Evolutionary conservation across 1,140 invertebrate genomes (phyloP).

Genomic region (Hestina assimilis): DNA sequence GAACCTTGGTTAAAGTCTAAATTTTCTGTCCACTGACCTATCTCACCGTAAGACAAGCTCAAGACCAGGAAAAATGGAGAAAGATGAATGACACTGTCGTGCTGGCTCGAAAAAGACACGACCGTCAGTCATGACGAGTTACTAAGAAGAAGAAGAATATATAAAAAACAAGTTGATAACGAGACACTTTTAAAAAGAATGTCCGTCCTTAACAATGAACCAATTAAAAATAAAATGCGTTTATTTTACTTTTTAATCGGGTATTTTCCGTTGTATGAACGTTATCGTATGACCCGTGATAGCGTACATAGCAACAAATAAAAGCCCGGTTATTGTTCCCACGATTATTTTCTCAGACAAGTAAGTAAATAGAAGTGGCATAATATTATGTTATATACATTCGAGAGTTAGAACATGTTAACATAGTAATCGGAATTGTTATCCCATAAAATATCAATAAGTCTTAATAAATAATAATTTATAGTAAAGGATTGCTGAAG

Average conservation of each 20-base stretch:
- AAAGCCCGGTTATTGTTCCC: background rate
- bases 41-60: too few relatives aligned
- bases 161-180: background rate
- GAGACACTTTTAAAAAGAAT: background rate
- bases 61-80: too few relatives aligned
- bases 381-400: too few relatives aligned
- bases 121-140: too few relatives aligned
- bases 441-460: too few relatives aligned
- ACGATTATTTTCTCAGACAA: background rate
- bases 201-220: background rate
- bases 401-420: too few relatives aligned
- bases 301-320: background rate
- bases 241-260: background rate
- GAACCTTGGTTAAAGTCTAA: too few relatives aligned
- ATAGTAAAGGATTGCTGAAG: too few relatives aligned
- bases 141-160: background rate
- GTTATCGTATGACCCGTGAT: background rate
- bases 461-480: too few relatives aligned
- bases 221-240: background rate
- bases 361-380: background rate
- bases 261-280: background rate
- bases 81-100: too few relatives aligned
- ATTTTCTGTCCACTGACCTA: too few relatives aligned
- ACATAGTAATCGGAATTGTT: background rate
- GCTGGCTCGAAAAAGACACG: too few relatives aligned